These are phyloP conservation scores for Rhyacophila brunnea DNA, from an alignment of 1,140 invertebrate genomes.

Conservation along the genomic window DNA sequence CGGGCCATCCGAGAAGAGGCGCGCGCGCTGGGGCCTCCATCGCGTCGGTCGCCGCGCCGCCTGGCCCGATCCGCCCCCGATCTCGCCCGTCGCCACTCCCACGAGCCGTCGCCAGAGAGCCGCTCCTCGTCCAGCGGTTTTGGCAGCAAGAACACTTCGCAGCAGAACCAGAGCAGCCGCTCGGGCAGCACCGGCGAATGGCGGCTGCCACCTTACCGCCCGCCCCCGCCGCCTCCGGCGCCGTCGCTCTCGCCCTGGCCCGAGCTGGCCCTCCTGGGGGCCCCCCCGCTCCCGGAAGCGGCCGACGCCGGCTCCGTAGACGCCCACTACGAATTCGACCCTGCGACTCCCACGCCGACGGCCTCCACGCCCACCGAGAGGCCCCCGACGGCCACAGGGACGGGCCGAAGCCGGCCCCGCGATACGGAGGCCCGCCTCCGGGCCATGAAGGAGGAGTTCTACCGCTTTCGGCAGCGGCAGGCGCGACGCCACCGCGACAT, in stretches of 20 bases:
- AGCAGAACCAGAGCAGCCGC: conserved; percentile 68
- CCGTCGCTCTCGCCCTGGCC: conserved; percentile 59
- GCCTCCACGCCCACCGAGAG: conserved; percentile 66
- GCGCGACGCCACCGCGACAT: conserved; percentile 70
- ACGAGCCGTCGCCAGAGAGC: conserved; percentile 81
- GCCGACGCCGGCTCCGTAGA: conserved; percentile 83
- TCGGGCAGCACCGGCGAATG: conserved; percentile 73
- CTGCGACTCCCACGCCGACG: conserved; percentile 65
- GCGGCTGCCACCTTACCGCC: conserved; percentile 71
- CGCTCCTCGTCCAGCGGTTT: conserved; percentile 85
- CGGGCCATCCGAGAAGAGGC: conserved; percentile 73
- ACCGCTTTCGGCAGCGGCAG: conserved; percentile 86
- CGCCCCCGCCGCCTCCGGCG: conserved; percentile 65
- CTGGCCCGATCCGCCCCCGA: conserved; percentile 57
- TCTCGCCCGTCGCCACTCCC: conserved; percentile 58
- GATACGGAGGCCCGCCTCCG: conserved; percentile 88
- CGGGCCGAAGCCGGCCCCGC: conserved; percentile 57
- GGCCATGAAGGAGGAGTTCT: conserved; percentile 94
- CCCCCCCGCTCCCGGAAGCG: conserved; percentile 60
- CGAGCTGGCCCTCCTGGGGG: conserved; percentile 30
- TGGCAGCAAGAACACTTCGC: conserved; percentile 88
- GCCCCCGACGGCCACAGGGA: conserved; percentile 55
- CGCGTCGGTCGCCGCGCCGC: conserved; percentile 15
- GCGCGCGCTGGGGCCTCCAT: conserved; percentile 22
- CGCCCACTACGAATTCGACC: conserved; percentile 94